These are phyloP conservation scores for Dreissena rostriformis DNA, from an alignment of 1,140 invertebrate genomes.

Conservation along the genomic window DNA sequence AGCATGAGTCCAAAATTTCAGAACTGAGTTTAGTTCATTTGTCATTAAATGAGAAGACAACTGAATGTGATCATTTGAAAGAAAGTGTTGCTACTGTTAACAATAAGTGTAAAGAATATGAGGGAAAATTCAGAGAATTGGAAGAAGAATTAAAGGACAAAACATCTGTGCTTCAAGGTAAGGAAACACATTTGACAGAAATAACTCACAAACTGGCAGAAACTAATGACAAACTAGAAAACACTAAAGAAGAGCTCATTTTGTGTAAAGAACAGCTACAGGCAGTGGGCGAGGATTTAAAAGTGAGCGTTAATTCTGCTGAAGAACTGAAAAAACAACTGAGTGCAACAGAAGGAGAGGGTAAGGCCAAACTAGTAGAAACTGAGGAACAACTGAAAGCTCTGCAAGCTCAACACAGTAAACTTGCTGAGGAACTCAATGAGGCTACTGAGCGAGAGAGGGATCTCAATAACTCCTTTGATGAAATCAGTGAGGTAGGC, in stretches of 20 bases:
- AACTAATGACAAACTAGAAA: neutral
- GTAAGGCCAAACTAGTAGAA: slow-evolving; percentile 8
- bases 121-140: neutral
- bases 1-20: neutral
- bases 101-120: slow-evolving; percentile 9
- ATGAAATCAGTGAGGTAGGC: slow-evolving; percentile 46
- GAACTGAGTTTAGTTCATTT: neutral
- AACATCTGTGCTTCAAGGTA: neutral
- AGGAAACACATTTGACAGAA: slow-evolving; percentile 1
- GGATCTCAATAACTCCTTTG: slow-evolving; percentile 49
- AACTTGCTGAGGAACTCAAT: slow-evolving; percentile 48
- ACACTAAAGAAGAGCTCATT: neutral
- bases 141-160: slow-evolving; percentile 6
- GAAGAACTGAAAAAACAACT: slow-evolving; percentile 30
- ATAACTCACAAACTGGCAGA: neutral
- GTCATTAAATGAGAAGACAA: slow-evolving; percentile 15
- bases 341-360: slow-evolving; percentile 17
- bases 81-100: neutral
- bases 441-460: slow-evolving; percentile 46
- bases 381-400: slow-evolving; percentile 11
- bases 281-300: neutral
- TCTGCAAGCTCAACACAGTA: slow-evolving; percentile 33
- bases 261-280: neutral
- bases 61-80: neutral
- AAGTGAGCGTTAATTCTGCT: neutral